phyloP scores from a whole-genome alignment of 2,888 invertebrate species.

The Heliothis peltigera region DNA sequence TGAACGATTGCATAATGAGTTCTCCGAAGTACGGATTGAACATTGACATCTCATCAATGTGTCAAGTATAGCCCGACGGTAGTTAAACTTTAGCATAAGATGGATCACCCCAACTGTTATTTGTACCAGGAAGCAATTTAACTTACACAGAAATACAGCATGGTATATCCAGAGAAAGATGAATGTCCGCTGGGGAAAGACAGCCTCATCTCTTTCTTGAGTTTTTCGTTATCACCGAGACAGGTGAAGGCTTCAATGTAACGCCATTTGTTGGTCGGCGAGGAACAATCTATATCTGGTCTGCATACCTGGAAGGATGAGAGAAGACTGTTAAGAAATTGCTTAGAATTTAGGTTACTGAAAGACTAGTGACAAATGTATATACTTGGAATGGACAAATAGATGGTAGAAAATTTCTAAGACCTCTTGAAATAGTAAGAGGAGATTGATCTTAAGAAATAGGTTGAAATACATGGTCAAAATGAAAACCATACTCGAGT shows the following conservation, averaged over 20 bases:
- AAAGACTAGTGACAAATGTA: no score
- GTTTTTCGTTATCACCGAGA: constrained; percentile 81
- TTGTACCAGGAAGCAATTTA: not conserved
- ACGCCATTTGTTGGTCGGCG: constrained; percentile 89
- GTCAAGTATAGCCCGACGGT: not conserved
- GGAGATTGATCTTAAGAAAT: no score
- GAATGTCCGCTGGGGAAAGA: constrained; percentile 98
- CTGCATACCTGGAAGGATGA: constrained; percentile 92
- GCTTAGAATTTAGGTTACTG: no score
- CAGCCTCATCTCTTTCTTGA: constrained; percentile 94
- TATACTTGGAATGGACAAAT: no score
- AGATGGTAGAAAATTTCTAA: no score
- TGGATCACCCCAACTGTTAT: not conserved
- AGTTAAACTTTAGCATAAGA: not conserved
- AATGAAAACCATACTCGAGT: not conserved
- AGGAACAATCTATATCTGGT: constrained; percentile 92
- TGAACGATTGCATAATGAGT: not conserved
- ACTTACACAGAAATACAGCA: constrained; percentile 96
- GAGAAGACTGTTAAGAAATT: constrained; percentile 18
- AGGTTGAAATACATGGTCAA: no score
- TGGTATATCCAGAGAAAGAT: constrained; percentile 96
- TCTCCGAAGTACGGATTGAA: not conserved
- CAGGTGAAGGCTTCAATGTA: constrained; percentile 94
- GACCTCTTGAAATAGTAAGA: no score
- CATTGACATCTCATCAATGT: constrained; percentile 1